phyloP scores from a whole-genome alignment of 2,113 vertebrate species.

The Tupaia tana region DNA sequence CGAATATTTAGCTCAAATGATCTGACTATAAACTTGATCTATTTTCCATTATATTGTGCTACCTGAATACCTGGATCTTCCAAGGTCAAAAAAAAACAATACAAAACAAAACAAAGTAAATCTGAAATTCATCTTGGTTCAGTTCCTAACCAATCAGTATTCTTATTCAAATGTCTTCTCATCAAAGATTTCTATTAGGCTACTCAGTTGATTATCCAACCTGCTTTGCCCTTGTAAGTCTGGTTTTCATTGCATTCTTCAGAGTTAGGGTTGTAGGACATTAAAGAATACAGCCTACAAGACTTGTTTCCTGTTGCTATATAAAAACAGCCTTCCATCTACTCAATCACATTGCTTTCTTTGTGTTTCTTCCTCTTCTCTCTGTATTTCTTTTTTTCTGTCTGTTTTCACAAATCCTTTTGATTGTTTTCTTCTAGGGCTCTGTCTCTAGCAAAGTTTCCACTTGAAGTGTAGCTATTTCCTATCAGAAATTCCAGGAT shows the following conservation, averaged over 20 bases:
- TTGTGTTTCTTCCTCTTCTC: slow-evolving; percentile 41
- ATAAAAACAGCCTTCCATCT: slow-evolving; percentile 22
- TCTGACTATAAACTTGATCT: not conserved
- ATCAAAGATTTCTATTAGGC: not conserved
- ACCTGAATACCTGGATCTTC: slow-evolving; percentile 37
- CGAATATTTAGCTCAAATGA: slow-evolving; percentile 43
- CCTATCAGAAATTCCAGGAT: slow-evolving; percentile 71
- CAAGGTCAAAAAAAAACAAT: not conserved
- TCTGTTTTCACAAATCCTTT: slow-evolving; percentile 60
- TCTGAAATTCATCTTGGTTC: not conserved
- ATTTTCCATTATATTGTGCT: slow-evolving; percentile 38
- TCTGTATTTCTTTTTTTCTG: slow-evolving; percentile 34
- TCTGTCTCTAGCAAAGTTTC: slow-evolving; percentile 52
- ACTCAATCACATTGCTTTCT: slow-evolving; percentile 27
- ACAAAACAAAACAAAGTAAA: too few relatives aligned
- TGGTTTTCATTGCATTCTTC: slow-evolving; percentile 59
- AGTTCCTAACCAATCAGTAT: slow-evolving; percentile 35
- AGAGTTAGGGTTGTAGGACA: not conserved
- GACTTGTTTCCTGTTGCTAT: not conserved
- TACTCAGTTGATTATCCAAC: not conserved
- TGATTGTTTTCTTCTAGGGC: slow-evolving; percentile 59
- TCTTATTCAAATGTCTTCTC: slow-evolving; percentile 48
- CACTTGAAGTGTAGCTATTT: slow-evolving; percentile 68
- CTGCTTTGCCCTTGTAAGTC: not conserved
- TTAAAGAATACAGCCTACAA: slow-evolving; percentile 54